Percentiles rank a stretch among this genome's conserved stretches.
These are phyloP conservation scores for Neelides folsomi DNA, from an alignment of 2,888 invertebrate species.

Conservation along the genomic window DNA sequence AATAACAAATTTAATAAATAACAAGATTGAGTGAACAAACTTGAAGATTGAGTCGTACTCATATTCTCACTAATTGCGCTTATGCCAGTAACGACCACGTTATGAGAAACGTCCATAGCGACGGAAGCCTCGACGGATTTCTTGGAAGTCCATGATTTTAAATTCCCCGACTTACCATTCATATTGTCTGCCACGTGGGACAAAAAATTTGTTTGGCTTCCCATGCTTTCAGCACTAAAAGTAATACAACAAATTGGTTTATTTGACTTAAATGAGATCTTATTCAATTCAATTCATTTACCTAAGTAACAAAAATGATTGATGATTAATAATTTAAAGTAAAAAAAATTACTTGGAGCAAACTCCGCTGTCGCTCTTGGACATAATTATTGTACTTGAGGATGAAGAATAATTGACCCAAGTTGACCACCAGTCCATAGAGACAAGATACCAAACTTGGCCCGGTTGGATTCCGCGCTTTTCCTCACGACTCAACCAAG, in stretches of 20 bases:
- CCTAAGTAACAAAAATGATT: not conserved
- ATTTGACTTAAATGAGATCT: too few species aligned
- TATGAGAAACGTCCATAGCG: slow-evolving; percentile 29
- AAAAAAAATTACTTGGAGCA: slow-evolving; percentile 26
- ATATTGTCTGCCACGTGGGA: slow-evolving; percentile 14
- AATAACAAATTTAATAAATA: too few species aligned
- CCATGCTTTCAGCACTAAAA: slow-evolving; percentile 19
- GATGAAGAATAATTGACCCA: slow-evolving; percentile 55
- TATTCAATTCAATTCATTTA: too few species aligned
- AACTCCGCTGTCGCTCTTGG: slow-evolving; percentile 32
- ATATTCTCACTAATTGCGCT: not conserved
- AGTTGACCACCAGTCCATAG: slow-evolving; percentile 71
- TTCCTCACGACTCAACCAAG: slow-evolving; percentile 69
- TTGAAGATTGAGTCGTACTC: too few species aligned
- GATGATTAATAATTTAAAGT: too few species aligned
- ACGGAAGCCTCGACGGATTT: slow-evolving; percentile 23
- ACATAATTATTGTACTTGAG: slow-evolving; percentile 13
- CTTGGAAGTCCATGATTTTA: slow-evolving; percentile 26
- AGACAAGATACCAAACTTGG: slow-evolving; percentile 79
- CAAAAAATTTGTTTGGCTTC: slow-evolving; percentile 24
- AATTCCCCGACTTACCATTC: slow-evolving; percentile 1
- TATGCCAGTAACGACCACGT: slow-evolving; percentile 30
- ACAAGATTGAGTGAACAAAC: too few species aligned
- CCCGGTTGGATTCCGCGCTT: slow-evolving; percentile 61
- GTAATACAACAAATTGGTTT: too few species aligned